phyloP scores from a whole-genome alignment of 2,888 invertebrate species.

The Lomographa bimaculata region DNA sequence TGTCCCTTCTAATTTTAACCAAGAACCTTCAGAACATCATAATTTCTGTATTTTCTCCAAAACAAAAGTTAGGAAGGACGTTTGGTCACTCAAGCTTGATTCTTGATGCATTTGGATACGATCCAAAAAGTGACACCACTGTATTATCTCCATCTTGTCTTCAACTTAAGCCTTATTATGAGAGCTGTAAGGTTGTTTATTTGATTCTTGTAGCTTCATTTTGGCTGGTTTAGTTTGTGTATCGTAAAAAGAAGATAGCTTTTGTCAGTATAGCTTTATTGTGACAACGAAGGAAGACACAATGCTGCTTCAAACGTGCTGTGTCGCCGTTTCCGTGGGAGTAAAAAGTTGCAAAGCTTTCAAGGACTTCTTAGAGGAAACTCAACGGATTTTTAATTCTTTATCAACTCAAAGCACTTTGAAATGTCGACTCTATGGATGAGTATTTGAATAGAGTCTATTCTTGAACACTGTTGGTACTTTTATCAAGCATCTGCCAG shows the following conservation, averaged over 20 bases:
- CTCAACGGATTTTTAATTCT: too few species aligned
- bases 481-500: too few species aligned
- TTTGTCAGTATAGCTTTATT: slow-evolving; percentile 26
- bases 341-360: slow-evolving; percentile 7
- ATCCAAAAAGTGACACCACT: slow-evolving; percentile 30
- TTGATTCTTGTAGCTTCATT: slow-evolving; percentile 1
- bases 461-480: too few species aligned
- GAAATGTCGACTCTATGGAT: too few species aligned
- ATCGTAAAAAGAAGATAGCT: slow-evolving; percentile 28
- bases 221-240: slow-evolving; percentile 17
- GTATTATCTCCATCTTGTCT: background rate
- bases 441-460: too few species aligned
- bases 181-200: slow-evolving; percentile 8
- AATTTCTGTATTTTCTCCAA: slow-evolving; percentile 14
- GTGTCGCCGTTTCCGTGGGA: slow-evolving; percentile 12
- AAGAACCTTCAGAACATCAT: slow-evolving; percentile 3
- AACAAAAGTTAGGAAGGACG: slow-evolving; percentile 31
- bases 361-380: too few species aligned
- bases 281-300: slow-evolving; percentile 23
- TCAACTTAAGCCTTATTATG: slow-evolving; percentile 14
- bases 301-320: slow-evolving; percentile 19
- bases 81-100: slow-evolving; percentile 32
- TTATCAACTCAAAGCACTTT: too few species aligned
- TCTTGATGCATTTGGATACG: slow-evolving; percentile 38
- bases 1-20: too few species aligned